Percentiles rank a stretch among this genome's conserved stretches.
Conservation (phyloP, 1,140 invertebrate genomes). For the Hylaeus anthracinus region DNA sequence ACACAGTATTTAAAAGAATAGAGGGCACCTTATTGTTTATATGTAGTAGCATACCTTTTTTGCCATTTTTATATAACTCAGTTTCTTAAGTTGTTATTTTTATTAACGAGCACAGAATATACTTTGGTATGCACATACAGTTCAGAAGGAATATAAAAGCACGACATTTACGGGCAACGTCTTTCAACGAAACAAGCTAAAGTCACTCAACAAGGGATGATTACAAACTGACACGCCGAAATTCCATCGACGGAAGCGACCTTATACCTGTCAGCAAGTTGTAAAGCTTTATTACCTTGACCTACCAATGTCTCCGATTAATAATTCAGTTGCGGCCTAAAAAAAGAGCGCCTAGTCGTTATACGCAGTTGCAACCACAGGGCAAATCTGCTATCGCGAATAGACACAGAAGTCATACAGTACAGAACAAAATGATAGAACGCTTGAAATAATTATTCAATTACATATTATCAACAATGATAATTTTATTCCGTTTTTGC, state of each 20-base stretch:
- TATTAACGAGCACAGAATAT: too few species aligned
- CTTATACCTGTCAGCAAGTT: conserved; percentile 45
- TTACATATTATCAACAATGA: too few species aligned
- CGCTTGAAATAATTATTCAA: too few species aligned
- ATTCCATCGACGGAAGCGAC: conserved; percentile 47
- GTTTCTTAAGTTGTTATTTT: neutral
- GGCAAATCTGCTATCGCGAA: neutral
- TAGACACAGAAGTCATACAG: neutral
- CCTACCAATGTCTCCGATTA: conserved; percentile 35
- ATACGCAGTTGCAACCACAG: conserved; percentile 1
- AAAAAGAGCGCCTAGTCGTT: conserved; percentile 16
- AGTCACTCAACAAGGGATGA: conserved; percentile 39
- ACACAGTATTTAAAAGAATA: neutral
- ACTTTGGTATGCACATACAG: neutral
- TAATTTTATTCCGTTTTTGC: too few species aligned
- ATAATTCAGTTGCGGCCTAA: conserved; percentile 35
- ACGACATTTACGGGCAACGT: neutral
- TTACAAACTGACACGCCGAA: conserved; percentile 43
- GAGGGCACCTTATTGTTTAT: too few species aligned
- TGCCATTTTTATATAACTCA: conserved; percentile 40
- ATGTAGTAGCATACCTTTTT: conserved; percentile 54
- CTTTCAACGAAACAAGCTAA: neutral
- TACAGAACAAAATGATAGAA: too few species aligned
- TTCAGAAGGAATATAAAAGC: neutral
- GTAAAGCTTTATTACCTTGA: conserved; percentile 48